Base-by-base conservation (phyloP, 2,888 invertebrate species). In the Ceramica pisi region DNA sequence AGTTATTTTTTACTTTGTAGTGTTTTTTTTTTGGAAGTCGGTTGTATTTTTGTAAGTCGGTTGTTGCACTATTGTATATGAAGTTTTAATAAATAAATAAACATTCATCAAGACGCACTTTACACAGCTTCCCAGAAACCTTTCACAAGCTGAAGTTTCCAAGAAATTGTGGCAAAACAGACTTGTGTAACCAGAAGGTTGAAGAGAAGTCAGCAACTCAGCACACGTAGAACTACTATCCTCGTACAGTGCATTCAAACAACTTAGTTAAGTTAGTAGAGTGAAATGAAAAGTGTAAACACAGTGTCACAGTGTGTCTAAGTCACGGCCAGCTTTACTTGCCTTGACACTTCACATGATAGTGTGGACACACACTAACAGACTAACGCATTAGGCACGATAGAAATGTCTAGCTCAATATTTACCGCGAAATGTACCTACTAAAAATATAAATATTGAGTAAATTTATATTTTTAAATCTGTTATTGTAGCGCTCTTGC, bases 281-380 rank as follows among this genome's bases (percentile, higher is more conserved):
- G n/a, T 71, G 56, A 78, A 77, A 78, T 78, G 38, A 56, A 78
- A 78, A 78, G 60, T 64, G 60, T 56, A 64, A 72, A 79, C 53
- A 51, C 41, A 38, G 62, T 79, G 67, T 50, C 66, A 62, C 35
- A 55, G 50, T 72, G 16, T 46, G 51, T 44, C 62, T 57, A 61
- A 67, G 70, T 70, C 65, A 70, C 70, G 67, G 65, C 50, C 69
- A 70, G 51, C 59, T 62, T 59, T 64, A 70, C 62, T 69, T 74
- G 31, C 68, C 66, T 74, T 68, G 59, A 66, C 67, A 78, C 70
- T 74, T 77, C 46, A 65, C 65, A 56, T n/a, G 56, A 31, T 16
- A 7, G 55, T 71, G 53, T 78, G 26, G 44, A 31, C 53, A 69
- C 21, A 61, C 35, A 53, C 23, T 62, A 31, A 69, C 21, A 51